Evolutionary conservation across 2,888 invertebrate species (phyloP), one percentile per base, ranked within the genome.

Genomic region (Spisula solida): DNA sequence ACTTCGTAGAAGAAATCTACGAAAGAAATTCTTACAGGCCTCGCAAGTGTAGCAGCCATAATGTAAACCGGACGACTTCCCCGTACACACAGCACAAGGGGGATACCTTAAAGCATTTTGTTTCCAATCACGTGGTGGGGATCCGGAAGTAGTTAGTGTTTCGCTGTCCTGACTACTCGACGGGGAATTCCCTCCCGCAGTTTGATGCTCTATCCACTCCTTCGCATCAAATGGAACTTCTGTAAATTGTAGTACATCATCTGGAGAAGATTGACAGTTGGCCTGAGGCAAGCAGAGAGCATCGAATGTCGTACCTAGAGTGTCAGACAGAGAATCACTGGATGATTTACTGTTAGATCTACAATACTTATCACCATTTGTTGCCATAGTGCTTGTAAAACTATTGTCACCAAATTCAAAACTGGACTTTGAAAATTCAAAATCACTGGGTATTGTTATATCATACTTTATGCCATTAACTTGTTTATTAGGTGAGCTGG

Each of bases 31-130:
- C 84, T 92, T 92, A 81, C 92, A 92, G 2, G 92, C 92, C 75
- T 92, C 92, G 75, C 92, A 92, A 2, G 91, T 92, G 79, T 90
- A 91, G 51, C 91, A 89, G 12, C 92, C 92, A 81, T 91, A 92
- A 82, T 92, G 92, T n/a, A 92, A 78, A 5, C 92, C 92, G n/a
- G 91, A 91, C 0, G 92, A 86, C n/a, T 90, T 92, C 5, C 91
- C 92, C 18, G 87, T 70, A 82, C 92, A 92, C 0, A 92, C 86
- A 12, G 60, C 87, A 87, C 92, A 92, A 34, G 92, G 92, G 20
- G 92, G 92, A 66, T 91, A 91, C 56, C 87, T 88, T 25, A 92
- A 75, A 1, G 88, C 82, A 31, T 82, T 85, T 41, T 56, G 48
- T 60, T 90, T 86, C 78, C 82, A 87, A 18, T 87, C 88, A 20